A percentile compares a stretch with the other conserved stretches of the same genome.
phyloP scores from a whole-genome alignment of 1,140 invertebrate genomes.

The Probaryconus sp. region DNA sequence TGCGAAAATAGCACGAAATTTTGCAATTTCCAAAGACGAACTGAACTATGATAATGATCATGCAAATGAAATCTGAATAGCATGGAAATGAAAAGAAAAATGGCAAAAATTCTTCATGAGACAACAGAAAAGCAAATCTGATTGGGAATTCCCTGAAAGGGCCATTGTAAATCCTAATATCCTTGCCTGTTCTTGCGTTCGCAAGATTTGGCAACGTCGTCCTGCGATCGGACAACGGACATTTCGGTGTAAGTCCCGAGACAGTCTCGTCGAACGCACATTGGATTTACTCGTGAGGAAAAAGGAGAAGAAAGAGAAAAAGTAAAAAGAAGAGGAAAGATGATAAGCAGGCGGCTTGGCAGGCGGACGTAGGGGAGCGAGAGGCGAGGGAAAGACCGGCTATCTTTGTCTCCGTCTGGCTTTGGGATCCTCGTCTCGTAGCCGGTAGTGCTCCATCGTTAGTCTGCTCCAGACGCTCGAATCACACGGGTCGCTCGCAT shows the following conservation, averaged over 20 bases:
- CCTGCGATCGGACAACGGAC: not conserved
- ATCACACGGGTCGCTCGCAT: slow-evolving; percentile 65
- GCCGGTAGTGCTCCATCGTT: slow-evolving; percentile 47
- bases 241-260: slow-evolving; percentile 26
- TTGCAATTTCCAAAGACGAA: too few relatives aligned
- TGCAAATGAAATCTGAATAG: too few relatives aligned
- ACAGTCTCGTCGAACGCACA: slow-evolving; percentile 13
- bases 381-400: slow-evolving; percentile 42
- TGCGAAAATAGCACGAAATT: too few relatives aligned
- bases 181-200: too few relatives aligned
- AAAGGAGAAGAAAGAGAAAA: slow-evolving; percentile 23
- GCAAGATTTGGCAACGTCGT: slow-evolving; percentile 33
- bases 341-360: slow-evolving; percentile 42
- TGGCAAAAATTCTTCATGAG: too few relatives aligned
- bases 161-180: too few relatives aligned
- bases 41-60: too few relatives aligned
- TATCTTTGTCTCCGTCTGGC: slow-evolving; percentile 38
- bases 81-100: too few relatives aligned
- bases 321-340: slow-evolving; percentile 46
- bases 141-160: too few relatives aligned
- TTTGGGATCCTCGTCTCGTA: slow-evolving; percentile 34
- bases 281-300: slow-evolving; percentile 33
- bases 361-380: slow-evolving; percentile 14
- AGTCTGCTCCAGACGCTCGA: slow-evolving; percentile 74
- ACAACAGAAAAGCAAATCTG: too few relatives aligned